These are phyloP conservation scores for Cacatua alba DNA, from an alignment of 2,113 vertebrate species.

Conservation along the genomic window DNA sequence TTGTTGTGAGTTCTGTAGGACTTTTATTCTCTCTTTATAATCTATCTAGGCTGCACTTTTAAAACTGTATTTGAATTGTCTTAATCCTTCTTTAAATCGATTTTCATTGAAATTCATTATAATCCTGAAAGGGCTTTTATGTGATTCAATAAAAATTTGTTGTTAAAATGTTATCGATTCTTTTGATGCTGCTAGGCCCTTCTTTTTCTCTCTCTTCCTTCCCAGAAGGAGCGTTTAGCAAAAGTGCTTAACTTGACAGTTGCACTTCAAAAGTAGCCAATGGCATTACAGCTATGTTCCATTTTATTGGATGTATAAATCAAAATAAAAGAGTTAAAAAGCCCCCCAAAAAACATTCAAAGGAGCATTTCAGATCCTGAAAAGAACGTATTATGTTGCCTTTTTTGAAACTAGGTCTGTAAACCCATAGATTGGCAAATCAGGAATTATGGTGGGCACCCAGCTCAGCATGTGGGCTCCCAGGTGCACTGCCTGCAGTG, in stretches of 20 bases:
- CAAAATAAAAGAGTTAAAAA: background rate
- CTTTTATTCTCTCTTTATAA: background rate
- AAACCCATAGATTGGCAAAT: background rate
- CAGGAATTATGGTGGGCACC: background rate
- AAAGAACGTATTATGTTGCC: background rate
- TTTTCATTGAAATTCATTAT: background rate
- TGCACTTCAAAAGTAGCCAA: background rate
- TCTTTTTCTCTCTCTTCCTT: background rate
- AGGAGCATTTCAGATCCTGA: background rate
- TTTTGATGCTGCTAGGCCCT: background rate
- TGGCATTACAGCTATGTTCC: background rate
- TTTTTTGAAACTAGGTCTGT: background rate
- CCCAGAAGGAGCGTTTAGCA: background rate
- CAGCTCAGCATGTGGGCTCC: background rate
- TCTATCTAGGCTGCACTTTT: background rate
- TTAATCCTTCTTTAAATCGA: background rate
- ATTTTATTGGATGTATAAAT: background rate
- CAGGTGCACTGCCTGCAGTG: background rate
- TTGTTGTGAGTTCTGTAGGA: background rate
- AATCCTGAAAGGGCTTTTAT: background rate
- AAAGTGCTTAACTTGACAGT: background rate
- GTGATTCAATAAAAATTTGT: background rate
- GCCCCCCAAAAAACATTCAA: background rate
- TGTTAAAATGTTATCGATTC: background rate
- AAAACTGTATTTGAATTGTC: background rate